Evolutionary conservation across 1,140 invertebrate species (phyloP).

Genomic region (Polypedilum vanderplanki): DNA sequence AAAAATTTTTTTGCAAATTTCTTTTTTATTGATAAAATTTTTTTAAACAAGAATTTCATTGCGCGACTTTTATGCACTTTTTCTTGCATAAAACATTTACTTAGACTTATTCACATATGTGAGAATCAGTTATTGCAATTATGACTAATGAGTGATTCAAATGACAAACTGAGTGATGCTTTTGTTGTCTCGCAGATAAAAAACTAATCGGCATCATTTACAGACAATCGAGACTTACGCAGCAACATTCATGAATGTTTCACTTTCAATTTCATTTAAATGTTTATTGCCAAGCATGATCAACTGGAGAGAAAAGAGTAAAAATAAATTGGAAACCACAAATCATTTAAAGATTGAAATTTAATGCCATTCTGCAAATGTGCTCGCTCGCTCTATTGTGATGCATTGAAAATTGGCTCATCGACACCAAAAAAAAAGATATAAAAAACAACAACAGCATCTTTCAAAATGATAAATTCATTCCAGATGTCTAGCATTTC

Average conservation of each 20-base stretch:
- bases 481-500: slow-evolving; percentile 14
- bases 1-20: no score
- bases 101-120: no score
- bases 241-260: background rate
- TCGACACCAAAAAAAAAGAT: no score
- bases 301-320: slow-evolving; percentile 32
- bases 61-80: no score
- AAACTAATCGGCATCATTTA: no score
- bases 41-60: no score
- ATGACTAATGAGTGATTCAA: no score
- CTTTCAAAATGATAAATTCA: slow-evolving; percentile 21
- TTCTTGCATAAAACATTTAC: no score
- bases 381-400: background rate
- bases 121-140: no score
- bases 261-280: slow-evolving; percentile 29
- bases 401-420: background rate
- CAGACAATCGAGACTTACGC: background rate
- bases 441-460: background rate
- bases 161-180: no score
- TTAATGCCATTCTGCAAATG: background rate
- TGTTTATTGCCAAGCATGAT: slow-evolving; percentile 30
- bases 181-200: no score
- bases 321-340: background rate
- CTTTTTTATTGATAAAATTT: no score
- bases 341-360: background rate